A percentile compares a stretch with the other conserved stretches of the same genome.
Evolutionary conservation across 2,797 vertebrate genomes (phyloP).

Genomic region (Microctenopoma lineatum): DNA sequence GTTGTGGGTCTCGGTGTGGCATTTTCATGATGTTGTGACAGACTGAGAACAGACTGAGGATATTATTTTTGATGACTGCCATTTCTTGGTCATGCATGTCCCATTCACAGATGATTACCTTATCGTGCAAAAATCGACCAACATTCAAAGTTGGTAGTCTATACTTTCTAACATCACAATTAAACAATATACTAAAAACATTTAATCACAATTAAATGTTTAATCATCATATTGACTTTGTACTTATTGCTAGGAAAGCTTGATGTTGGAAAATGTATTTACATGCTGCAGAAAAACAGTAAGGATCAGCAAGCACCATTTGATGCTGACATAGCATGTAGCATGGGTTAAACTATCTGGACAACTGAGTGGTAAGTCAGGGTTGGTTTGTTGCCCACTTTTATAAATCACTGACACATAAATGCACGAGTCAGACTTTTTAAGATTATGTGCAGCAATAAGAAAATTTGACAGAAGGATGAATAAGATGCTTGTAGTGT

Average conservation of each 20-base stretch:
- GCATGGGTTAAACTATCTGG: neutral
- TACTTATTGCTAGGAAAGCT: neutral
- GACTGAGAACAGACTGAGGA: neutral
- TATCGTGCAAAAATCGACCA: no score
- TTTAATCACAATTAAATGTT: no score
- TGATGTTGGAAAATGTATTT: neutral
- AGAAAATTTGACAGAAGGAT: neutral
- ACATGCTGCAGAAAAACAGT: neutral
- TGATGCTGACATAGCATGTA: neutral
- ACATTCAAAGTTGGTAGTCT: neutral
- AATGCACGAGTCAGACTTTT: neutral
- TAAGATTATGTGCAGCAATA: neutral
- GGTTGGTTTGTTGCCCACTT: neutral
- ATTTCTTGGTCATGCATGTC: neutral
- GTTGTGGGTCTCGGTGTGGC: slow-evolving; percentile 7
- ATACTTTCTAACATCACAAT: neutral
- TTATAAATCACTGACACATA: neutral
- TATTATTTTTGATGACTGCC: neutral
- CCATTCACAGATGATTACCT: no score
- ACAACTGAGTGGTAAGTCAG: no score
- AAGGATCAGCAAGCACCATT: neutral
- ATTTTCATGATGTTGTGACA: neutral
- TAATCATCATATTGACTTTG: no score
- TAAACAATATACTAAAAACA: no score
- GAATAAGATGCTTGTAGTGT: neutral